A percentile compares a stretch with the other conserved stretches of the same genome.
These are phyloP conservation scores for Acanthurus leucopareius DNA, from an alignment of 2,797 vertebrate species.

Conservation along the genomic window DNA sequence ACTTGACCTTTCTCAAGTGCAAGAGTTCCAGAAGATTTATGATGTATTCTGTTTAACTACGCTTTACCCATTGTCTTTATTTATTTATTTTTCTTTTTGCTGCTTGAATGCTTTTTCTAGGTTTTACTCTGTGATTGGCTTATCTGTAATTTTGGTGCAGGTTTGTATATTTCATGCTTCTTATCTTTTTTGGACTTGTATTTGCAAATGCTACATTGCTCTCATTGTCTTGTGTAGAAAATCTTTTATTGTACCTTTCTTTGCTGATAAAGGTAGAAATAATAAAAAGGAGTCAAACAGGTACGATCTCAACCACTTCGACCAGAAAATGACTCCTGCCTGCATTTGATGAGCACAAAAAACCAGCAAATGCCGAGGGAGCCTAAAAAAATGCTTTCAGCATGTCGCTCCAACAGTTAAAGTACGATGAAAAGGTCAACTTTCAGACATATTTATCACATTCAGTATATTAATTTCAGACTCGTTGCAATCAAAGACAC, in stretches of 20 bases:
- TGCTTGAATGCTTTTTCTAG: not conserved
- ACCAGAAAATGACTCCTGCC: not conserved
- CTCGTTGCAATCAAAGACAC: not conserved
- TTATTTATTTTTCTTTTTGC: not conserved
- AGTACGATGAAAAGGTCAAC: constrained; percentile 1
- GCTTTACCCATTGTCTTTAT: not conserved
- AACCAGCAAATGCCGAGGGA: not conserved
- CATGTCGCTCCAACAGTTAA: not conserved
- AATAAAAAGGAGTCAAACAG: not conserved
- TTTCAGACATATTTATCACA: constrained; percentile 2
- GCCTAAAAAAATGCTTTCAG: not conserved
- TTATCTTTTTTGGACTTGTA: not conserved
- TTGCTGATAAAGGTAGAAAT: not conserved
- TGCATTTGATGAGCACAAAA: not conserved
- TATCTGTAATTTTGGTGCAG: not conserved
- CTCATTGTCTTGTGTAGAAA: not conserved
- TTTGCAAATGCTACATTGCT: not conserved
- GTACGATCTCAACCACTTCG: not conserved
- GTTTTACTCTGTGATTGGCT: not conserved
- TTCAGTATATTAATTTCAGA: not conserved
- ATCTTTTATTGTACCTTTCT: not conserved
- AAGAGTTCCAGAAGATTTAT: not conserved
- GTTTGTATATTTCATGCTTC: not conserved
- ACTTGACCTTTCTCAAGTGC: not conserved
- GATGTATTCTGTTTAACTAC: not conserved